Evolutionary conservation across 2,888 invertebrate genomes (phyloP).

Genomic region (Tetheella fluctuosa): DNA sequence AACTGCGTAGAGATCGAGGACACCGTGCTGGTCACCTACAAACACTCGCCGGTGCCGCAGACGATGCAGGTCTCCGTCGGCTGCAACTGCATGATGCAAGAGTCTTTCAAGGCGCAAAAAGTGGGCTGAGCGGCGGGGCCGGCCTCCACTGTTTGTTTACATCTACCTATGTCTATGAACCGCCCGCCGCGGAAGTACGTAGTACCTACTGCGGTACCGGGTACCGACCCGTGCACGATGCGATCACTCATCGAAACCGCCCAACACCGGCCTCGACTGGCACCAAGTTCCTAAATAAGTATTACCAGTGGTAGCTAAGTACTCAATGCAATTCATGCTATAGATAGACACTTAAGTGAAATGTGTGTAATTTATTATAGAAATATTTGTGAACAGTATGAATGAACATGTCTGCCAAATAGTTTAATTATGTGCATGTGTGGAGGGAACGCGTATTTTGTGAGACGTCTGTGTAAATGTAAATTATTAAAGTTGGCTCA

Average conservation of each 20-base stretch:
- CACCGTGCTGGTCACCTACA: constrained; percentile 68
- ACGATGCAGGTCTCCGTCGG: constrained; percentile 65
- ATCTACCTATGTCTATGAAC: constrained; percentile 7
- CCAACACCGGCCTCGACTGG: constrained; percentile 7
- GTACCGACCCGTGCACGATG: constrained; percentile 5
- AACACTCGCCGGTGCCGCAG: constrained; percentile 28
- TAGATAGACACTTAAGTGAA: not conserved
- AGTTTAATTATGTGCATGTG: not conserved
- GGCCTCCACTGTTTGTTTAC: constrained; percentile 3
- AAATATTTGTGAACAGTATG: not conserved
- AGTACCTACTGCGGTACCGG: too few species aligned
- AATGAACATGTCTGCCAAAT: not conserved
- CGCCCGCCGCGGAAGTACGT: not conserved
- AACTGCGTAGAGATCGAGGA: constrained; percentile 74
- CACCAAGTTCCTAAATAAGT: not conserved
- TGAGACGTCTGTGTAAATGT: not conserved
- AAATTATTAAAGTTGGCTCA: constrained; percentile 3
- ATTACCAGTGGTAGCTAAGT: constrained; percentile 3
- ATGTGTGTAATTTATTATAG: not conserved
- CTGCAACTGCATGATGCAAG: constrained; percentile 71
- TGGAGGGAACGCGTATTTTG: not conserved
- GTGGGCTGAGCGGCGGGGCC: constrained; percentile 26
- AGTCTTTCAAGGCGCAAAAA: constrained; percentile 37
- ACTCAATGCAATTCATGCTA: not conserved
- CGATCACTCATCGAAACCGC: not conserved